Base-by-base conservation (phyloP, 2,888 invertebrate species). In the Eristalis intricaria region DNA sequence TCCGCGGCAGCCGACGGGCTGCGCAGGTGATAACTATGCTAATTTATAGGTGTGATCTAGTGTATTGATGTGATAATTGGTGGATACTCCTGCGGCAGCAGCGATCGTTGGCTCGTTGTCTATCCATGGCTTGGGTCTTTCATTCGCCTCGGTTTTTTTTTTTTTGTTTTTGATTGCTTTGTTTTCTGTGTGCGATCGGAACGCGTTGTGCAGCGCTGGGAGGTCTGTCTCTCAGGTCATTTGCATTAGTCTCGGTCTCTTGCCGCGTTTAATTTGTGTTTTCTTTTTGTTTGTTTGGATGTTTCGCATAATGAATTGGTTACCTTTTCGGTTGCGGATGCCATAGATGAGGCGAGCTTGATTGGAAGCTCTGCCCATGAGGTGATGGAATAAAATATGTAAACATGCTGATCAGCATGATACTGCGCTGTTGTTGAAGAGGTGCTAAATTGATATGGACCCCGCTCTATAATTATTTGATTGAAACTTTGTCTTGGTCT, bases 1-100 rank as follows among this genome's bases (percentile, higher is more conserved):
- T 35, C 56, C 23, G 58, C 40, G 60, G 60, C 71, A 40, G 79
- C n/a, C 61, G 35, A 50, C 68, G 73, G 65, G 61, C 71, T 65
- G 73, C 61, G 22, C 66, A 74, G 66, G 80, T 80, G 73, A 73
- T 80, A 80, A 80, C 80, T 80, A 74, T 80, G 80, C 66, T 80
- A 74, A 80, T 80, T 80, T 74, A 74, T 73, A 80, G 74, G 73
- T 80, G 74, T 68, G 80, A 74, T 80, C 73, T 74, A 73, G 80
- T 74, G 63, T 66, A 80, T 80, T 74, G 80, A 73, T 61, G 73
- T 74, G 80, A 68, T 80, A 80, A 80, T 80, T 80, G 73, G 64
- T 65, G 71, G 64, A 78, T 71, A 65, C 78, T 78, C 70, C 78
- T 78, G 78, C 56, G 78, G 70, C 78, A 78, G 70, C 65, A 58